Conservation (phyloP, 2,797 vertebrate genomes). For the Pteronotus mesoamericanus region DNA sequence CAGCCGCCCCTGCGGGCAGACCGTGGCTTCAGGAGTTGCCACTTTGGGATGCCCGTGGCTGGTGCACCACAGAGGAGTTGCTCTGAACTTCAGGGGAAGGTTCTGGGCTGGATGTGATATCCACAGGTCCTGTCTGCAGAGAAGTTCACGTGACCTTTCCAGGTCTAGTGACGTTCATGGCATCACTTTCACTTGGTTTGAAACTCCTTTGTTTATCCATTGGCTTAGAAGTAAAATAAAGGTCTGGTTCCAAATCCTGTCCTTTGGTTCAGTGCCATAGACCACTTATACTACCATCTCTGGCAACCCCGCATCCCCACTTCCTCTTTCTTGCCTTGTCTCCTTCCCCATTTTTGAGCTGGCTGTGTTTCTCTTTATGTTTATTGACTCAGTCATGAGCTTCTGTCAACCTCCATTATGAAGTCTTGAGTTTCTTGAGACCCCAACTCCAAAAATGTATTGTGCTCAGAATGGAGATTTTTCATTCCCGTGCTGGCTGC, state of each 20-base stretch:
- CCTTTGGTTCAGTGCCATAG: not conserved
- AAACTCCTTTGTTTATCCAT: not conserved
- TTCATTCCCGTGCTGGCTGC: not conserved
- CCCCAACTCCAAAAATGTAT: not conserved
- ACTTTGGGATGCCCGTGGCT: not conserved
- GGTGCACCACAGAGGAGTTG: not conserved
- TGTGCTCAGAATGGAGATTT: not conserved
- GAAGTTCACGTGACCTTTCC: not conserved
- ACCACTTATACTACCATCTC: not conserved
- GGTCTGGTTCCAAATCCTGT: slow-evolving; percentile 1
- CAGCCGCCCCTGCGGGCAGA: not conserved
- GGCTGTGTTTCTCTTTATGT: not conserved
- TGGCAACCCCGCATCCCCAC: not conserved
- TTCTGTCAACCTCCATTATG: not conserved
- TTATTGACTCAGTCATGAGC: not conserved
- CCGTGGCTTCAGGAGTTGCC: not conserved
- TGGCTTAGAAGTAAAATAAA: not conserved
- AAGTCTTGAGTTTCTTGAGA: not conserved
- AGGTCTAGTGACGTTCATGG: not conserved
- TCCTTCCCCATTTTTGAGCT: not conserved
- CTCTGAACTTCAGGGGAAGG: not conserved
- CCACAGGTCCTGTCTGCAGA: not conserved
- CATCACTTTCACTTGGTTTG: not conserved
- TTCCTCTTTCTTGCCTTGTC: not conserved
- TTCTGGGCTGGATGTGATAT: not conserved